These are phyloP conservation scores for Himalopsyche kuldschensis DNA, from an alignment of 2,888 invertebrate genomes.

Conservation along the genomic window DNA sequence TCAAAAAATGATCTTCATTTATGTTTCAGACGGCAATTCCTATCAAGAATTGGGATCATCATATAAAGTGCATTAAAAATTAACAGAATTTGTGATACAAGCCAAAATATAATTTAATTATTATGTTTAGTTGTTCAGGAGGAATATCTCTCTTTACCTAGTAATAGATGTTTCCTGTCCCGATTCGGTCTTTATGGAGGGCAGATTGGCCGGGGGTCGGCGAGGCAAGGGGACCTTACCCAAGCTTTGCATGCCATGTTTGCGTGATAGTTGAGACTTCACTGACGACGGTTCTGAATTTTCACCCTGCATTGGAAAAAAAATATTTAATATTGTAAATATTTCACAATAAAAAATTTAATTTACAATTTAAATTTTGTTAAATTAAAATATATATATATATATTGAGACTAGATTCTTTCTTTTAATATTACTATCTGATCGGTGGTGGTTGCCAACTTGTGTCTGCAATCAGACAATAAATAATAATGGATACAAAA, in stretches of 20 bases:
- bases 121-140: neutral
- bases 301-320: constrained; percentile 67
- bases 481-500: neutral
- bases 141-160: constrained; percentile 20
- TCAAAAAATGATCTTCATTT: neutral
- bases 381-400: too few relatives aligned
- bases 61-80: neutral
- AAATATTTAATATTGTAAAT: neutral
- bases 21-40: constrained; percentile 23
- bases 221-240: constrained; percentile 98
- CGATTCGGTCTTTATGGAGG: constrained; percentile 96
- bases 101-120: neutral
- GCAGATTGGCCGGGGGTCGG: constrained; percentile 97
- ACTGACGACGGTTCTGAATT: constrained; percentile 85
- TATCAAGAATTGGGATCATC: constrained; percentile 20
- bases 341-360: too few relatives aligned
- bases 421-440: neutral
- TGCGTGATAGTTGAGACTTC: constrained; percentile 88
- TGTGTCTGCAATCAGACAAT: neutral
- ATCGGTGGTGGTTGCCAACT: neutral
- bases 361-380: too few relatives aligned
- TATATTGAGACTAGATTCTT: too few relatives aligned
- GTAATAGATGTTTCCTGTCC: constrained; percentile 57
- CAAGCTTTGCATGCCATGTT: constrained; percentile 99
- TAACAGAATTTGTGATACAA: neutral